Evolutionary conservation across 2,888 invertebrate genomes (phyloP).

Genomic region (Dusona sp.): DNA sequence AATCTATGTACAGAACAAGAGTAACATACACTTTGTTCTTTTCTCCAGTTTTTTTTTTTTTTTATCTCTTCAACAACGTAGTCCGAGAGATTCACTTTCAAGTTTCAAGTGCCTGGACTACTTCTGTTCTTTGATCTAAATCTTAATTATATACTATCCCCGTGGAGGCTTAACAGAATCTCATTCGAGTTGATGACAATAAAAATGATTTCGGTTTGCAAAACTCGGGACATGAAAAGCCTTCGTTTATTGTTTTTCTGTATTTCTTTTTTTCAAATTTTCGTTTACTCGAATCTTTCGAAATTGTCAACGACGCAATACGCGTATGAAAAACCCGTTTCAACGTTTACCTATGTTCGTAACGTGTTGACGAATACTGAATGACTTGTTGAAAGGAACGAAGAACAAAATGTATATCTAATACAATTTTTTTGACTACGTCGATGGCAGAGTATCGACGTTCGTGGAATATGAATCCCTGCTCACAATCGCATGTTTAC

Average conservation of each 20-base stretch:
- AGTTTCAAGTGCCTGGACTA: not conserved
- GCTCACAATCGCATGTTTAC: not conserved
- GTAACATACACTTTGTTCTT: slow-evolving; percentile 37
- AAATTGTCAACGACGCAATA: slow-evolving; percentile 10
- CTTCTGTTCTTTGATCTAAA: slow-evolving; percentile 11
- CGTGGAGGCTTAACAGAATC: not conserved
- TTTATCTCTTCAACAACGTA: not conserved
- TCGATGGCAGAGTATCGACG: slow-evolving; percentile 44
- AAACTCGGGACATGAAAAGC: slow-evolving; percentile 7
- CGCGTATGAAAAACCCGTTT: slow-evolving; percentile 9
- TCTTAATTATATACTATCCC: slow-evolving; percentile 26
- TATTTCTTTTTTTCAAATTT: not conserved
- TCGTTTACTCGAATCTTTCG: not conserved
- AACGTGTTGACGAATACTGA: slow-evolving; percentile 63
- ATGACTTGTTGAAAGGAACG: slow-evolving; percentile 50
- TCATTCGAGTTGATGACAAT: slow-evolving; percentile 1
- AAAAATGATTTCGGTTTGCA: not conserved
- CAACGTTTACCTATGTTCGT: slow-evolving; percentile 2
- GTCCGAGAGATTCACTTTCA: slow-evolving; percentile 8
- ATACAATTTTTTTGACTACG: slow-evolving; percentile 53
- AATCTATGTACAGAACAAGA: slow-evolving; percentile 62
- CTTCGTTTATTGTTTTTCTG: not conserved
- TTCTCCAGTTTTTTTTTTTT: not conserved
- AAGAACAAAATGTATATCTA: slow-evolving; percentile 52
- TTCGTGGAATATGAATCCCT: slow-evolving; percentile 21